A percentile compares a stretch with the other conserved stretches of the same genome.
Conservation (phyloP, 2,888 invertebrate species). For the Anorthoa munda region DNA sequence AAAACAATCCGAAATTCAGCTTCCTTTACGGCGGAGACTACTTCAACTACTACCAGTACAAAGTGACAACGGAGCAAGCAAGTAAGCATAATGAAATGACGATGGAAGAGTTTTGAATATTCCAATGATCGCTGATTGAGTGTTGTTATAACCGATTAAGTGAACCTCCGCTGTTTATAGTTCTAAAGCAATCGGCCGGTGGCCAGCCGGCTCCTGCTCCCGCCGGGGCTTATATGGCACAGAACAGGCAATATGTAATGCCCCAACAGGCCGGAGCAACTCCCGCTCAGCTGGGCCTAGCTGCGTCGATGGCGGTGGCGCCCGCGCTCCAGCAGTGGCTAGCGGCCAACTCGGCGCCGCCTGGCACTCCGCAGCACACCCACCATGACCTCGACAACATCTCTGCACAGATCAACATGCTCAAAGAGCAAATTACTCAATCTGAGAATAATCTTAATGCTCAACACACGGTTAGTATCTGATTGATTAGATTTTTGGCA, state of each 20-base stretch:
- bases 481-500: not conserved
- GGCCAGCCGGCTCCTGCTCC: slow-evolving; percentile 89
- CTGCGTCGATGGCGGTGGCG: slow-evolving; percentile 89
- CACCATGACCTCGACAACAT: slow-evolving; percentile 90
- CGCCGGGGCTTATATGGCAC: slow-evolving; percentile 90
- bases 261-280: slow-evolving; percentile 90
- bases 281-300: slow-evolving; percentile 91
- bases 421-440: slow-evolving; percentile 98
- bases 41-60: slow-evolving; percentile 99
- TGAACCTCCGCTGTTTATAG: slow-evolving; percentile 92
- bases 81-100: slow-evolving; percentile 92
- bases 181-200: slow-evolving; percentile 94
- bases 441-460: slow-evolving; percentile 99
- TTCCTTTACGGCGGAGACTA: slow-evolving; percentile 99
- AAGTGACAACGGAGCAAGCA: slow-evolving; percentile 98
- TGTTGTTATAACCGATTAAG: slow-evolving; percentile 88
- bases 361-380: slow-evolving; percentile 73
- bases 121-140: slow-evolving; percentile 84
- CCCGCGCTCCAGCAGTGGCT: slow-evolving; percentile 88
- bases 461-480: slow-evolving; percentile 95
- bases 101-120: slow-evolving; percentile 75
- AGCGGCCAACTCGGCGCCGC: slow-evolving; percentile 84
- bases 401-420: slow-evolving; percentile 94
- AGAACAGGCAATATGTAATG: slow-evolving; percentile 91
- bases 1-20: slow-evolving; percentile 99